Evolutionary conservation across 2,113 vertebrate species (phyloP), one percentile per base, ranked within the genome.

Genomic region (Sinocyclocheilus rhinocerous): DNA sequence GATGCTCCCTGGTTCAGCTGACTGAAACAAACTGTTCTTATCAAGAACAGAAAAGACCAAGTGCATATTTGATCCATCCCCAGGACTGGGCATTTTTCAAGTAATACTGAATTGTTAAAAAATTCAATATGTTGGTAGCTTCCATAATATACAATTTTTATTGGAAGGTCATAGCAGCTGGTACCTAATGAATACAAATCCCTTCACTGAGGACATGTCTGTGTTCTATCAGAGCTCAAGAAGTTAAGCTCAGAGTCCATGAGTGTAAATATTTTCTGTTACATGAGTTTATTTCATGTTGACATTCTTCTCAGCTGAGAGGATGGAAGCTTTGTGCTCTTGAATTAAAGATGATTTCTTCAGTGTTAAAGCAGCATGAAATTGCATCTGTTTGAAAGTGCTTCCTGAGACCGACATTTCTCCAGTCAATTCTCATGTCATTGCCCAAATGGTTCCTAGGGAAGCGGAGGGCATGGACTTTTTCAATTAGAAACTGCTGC

Each of bases 291-390:
- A 76, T 90, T 88, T 87, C 57, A 57, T 65, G 63, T 86, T 84
- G 75, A 82, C 80, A 82, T 89, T 85, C 57, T 82, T 76, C 86
- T 88, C 82, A 75, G 88, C 87, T 91, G 70, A 83, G 81, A 82
- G 83, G 76, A 75, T 79, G 13, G 81, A 77, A 61, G 88, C 89
- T 87, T 88, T 90, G 85, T 91, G 85, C 88, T 88, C 69, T 83
- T 85, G 88, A 90, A 92, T 92, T 91, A 90, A 92, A 83, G 92
- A 92, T 84, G 33, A 90, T 91, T 91, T 92, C 83, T 87, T 88
- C 75, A 86, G 89, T 90, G 91, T 86, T 92, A 92, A 92, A 93
- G 87, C 87, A 89, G 92, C 93, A 93, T 95, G 92, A 93, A 93
- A 94, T 93, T 93, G 90, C 86, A 90, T 94, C 84, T 91, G 89